Evolutionary conservation across 1,140 invertebrate species (phyloP).

Genomic region (Schlechtendalia chinensis): DNA sequence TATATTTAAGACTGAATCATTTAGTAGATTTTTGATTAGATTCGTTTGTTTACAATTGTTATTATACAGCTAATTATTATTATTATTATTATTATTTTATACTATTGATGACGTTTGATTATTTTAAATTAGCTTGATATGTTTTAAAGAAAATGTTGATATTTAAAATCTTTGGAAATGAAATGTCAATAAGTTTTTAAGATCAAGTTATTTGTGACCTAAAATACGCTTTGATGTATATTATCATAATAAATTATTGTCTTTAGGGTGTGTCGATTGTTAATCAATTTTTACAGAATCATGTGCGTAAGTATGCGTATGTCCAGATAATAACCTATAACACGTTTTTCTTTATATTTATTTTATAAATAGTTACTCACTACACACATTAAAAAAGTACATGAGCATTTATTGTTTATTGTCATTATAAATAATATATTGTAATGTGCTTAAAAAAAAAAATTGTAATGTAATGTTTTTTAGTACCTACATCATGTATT

Average conservation of each 20-base stretch:
- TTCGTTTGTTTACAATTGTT: slow-evolving; percentile 47
- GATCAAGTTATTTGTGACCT: slow-evolving; percentile 28
- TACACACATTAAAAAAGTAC: slow-evolving; percentile 30
- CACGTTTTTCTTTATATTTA: slow-evolving; percentile 38
- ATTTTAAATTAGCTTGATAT: slow-evolving; percentile 39
- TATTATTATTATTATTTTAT: slow-evolving; percentile 26
- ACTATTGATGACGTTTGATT: slow-evolving; percentile 36
- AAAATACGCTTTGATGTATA: slow-evolving; percentile 37
- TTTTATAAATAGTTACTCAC: slow-evolving; percentile 37
- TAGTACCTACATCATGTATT: slow-evolving; percentile 46
- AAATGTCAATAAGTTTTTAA: slow-evolving; percentile 21
- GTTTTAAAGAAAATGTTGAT: slow-evolving; percentile 42
- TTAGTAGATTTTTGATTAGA: slow-evolving; percentile 48
- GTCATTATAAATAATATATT: slow-evolving; percentile 40
- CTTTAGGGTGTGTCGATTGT: slow-evolving; percentile 36
- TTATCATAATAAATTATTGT: slow-evolving; percentile 33
- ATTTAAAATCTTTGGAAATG: slow-evolving; percentile 34
- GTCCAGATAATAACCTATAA: slow-evolving; percentile 20
- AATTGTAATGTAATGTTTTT: slow-evolving; percentile 42
- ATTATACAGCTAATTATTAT: slow-evolving; percentile 43
- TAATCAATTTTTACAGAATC: slow-evolving; percentile 36
- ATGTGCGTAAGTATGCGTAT: background rate
- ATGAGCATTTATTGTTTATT: slow-evolving; percentile 34
- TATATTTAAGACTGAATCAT: slow-evolving; percentile 50
- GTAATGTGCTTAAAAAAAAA: slow-evolving; percentile 44